Percentiles rank a stretch among this genome's conserved stretches.
These are phyloP conservation scores for Callipepla californica DNA, from an alignment of 2,113 vertebrate species.

Conservation along the genomic window DNA sequence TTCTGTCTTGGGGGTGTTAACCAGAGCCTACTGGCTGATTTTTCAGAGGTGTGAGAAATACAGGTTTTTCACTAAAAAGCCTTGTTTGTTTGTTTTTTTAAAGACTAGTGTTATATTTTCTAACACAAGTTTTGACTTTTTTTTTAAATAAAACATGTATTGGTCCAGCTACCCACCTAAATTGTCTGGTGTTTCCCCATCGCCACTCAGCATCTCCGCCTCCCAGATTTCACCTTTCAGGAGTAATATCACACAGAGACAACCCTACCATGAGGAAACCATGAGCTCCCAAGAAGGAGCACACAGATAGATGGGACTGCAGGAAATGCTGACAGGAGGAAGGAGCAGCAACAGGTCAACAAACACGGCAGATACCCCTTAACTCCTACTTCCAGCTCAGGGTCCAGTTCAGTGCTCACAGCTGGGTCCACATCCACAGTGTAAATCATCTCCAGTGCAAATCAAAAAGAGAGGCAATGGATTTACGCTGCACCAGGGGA, in stretches of 20 bases:
- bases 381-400: background rate
- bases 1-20: background rate
- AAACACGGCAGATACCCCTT: background rate
- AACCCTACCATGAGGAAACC: background rate
- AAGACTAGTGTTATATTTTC: background rate
- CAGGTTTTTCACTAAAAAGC: background rate
- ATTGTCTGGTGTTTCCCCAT: background rate
- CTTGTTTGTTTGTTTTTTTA: background rate
- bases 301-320: background rate
- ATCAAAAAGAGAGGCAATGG: too few species aligned
- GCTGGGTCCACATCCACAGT: background rate
- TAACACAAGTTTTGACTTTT: background rate
- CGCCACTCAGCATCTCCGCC: rapidly evolving
- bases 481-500: too few species aligned
- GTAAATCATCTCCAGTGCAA: background rate
- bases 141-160: background rate
- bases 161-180: background rate
- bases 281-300: background rate
- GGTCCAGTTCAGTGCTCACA: rapidly evolving
- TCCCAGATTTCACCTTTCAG: background rate
- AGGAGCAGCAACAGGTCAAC: background rate
- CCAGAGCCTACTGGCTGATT: background rate
- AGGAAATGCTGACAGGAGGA: background rate
- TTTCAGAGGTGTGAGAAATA: background rate
- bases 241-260: background rate